Base-by-base conservation (phyloP, 2,888 invertebrate species). In the Cheilosia soror region DNA sequence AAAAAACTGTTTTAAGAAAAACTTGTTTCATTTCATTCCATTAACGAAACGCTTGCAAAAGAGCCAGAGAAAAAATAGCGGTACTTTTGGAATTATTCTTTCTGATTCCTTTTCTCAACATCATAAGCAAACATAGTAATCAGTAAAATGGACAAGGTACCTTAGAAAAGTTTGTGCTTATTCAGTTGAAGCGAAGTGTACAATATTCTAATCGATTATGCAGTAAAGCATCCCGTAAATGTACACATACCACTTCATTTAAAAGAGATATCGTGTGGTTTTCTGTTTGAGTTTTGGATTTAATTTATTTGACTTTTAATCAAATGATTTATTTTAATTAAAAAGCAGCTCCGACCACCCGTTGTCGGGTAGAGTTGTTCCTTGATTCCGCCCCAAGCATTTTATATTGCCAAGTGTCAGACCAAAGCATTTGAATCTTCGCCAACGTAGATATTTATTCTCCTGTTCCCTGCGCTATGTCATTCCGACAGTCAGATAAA, bases 261-360 rank as follows among this genome's bases (percentile, higher is more conserved):
- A 40, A 57, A 44, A 15, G 27, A 25, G 2, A 49, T 42, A 69
- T 77, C 77, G 44, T 69, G 49, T 13, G 77, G 60, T 57, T 75
- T 27, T 47, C 47, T n/a, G n/a, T 31, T 58, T 60, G 58, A 31
- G 20, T 68, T 68, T 68, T 37, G 6, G 63, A 20, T 78, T 78
- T 69, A 62, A 63, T 69, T 69, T 78, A 78, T 69, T 60, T 77
- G 53, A 77, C 31, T 62, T 77, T 77, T 71, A 78, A 71, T 78
- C 69, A 63, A 78, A 78, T 63, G 58, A 69, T 77, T 68, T 69
- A 55, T 37, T 77, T 78, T 78, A 71, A 78, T 71, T 78, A 71
- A 78, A 78, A 69, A 29, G 33, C 33, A 44, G 6, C 62, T 44
- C 58, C 53, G 29, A 68, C 53, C 62, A 47, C 55, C 37, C 69